Evolutionary conservation across 2,797 vertebrate genomes (phyloP).

Genomic region (Hipposideros larvatus): DNA sequence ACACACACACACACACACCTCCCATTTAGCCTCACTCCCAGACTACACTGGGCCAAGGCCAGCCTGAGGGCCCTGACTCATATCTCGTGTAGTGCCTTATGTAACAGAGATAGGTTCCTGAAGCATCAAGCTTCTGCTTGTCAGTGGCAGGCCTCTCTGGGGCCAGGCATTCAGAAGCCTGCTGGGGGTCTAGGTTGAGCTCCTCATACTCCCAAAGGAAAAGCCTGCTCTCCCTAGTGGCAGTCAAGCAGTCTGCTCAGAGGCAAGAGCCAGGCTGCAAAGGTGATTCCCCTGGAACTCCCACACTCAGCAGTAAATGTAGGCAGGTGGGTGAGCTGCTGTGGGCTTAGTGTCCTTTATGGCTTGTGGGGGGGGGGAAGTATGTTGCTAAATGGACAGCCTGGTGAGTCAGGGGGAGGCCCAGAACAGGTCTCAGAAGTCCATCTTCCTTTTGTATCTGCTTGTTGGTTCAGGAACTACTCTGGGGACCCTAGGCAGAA

Average conservation of each 20-base stretch:
- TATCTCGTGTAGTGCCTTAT: slow-evolving; percentile 55
- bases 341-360: not conserved
- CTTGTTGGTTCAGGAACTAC: slow-evolving; percentile 8
- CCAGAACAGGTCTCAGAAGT: slow-evolving; percentile 31
- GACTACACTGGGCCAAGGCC: slow-evolving; percentile 47
- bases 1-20: not conserved
- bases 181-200: slow-evolving; percentile 46
- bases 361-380: not conserved
- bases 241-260: slow-evolving; percentile 34
- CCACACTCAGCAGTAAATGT: slow-evolving; percentile 3
- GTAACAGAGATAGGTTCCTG: slow-evolving; percentile 67
- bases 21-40: slow-evolving; percentile 45
- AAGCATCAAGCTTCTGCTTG: slow-evolving; percentile 76
- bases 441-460: slow-evolving; percentile 52
- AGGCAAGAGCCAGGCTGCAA: not conserved
- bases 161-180: slow-evolving; percentile 58
- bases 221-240: slow-evolving; percentile 20
- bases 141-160: slow-evolving; percentile 42
- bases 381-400: not conserved
- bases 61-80: slow-evolving; percentile 73
- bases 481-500: slow-evolving; percentile 17
- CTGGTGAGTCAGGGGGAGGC: not conserved
- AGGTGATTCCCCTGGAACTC: not conserved
- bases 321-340: slow-evolving; percentile 35
- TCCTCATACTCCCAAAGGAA: slow-evolving; percentile 59